Evolutionary conservation across 2,113 vertebrate species (phyloP).

Genomic region (Bos javanicus): DNA sequence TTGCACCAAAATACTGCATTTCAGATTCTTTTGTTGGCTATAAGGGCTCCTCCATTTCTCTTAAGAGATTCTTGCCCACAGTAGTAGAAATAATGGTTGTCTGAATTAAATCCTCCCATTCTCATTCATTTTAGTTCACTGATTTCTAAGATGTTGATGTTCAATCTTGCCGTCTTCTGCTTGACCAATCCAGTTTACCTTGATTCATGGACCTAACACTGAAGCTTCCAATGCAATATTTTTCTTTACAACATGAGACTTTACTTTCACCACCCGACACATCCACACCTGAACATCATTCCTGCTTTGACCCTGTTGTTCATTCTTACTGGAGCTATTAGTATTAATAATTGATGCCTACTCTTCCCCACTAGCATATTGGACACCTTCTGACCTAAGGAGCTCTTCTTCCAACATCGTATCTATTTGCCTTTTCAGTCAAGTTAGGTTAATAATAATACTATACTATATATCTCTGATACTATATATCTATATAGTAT

Average conservation of each 20-base stretch:
- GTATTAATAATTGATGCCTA: not conserved
- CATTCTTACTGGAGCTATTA: not conserved
- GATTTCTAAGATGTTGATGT: not conserved
- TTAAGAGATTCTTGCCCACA: not conserved
- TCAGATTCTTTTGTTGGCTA: not conserved
- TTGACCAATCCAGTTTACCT: not conserved
- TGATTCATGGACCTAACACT: not conserved
- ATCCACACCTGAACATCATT: not conserved
- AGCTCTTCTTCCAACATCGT: not conserved
- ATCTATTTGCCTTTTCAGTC: not conserved
- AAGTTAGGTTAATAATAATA: not conserved
- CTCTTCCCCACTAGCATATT: not conserved
- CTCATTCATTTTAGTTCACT: not conserved
- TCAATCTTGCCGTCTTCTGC: not conserved
- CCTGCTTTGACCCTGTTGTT: not conserved
- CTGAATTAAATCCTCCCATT: not conserved
- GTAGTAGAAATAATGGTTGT: not conserved
- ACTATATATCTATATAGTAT: no score
- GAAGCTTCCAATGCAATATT: not conserved
- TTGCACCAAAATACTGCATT: not conserved
- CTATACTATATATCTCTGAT: not conserved
- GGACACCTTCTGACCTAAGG: not conserved
- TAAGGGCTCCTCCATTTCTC: not conserved
- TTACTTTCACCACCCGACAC: not conserved
- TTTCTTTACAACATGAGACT: not conserved